Percentiles rank a stretch among this genome's conserved stretches.
phyloP scores from a whole-genome alignment of 2,888 invertebrate species.

The Steinernema carpocapsae region DNA sequence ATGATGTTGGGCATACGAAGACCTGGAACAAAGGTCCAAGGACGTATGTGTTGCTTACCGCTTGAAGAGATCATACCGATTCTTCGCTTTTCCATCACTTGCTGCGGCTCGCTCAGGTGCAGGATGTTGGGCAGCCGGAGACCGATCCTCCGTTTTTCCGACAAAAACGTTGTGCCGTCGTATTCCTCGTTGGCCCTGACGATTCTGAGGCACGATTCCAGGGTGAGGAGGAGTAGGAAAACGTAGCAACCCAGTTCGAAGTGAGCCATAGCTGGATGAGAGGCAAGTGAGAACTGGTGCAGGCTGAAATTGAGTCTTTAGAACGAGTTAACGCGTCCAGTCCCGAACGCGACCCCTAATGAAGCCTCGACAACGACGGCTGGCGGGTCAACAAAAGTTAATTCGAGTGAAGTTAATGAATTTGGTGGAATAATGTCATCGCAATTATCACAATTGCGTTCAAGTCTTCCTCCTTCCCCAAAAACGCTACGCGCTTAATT shows the following conservation, averaged over 20 bases:
- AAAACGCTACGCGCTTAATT: background rate
- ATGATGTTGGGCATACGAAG: constrained; percentile 12
- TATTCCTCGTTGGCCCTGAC: background rate
- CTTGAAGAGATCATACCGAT: background rate
- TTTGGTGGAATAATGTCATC: constrained; percentile 12
- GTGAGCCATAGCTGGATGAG: background rate
- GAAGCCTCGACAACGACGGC: too few species aligned
- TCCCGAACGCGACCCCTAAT: too few species aligned
- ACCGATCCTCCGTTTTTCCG: constrained; percentile 15
- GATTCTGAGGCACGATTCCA: background rate
- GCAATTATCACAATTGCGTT: constrained; percentile 10
- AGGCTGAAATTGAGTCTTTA: constrained; percentile 9
- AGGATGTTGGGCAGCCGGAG: constrained; percentile 24
- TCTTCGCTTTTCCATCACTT: background rate
- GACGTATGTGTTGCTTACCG: too few species aligned
- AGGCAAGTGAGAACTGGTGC: background rate
- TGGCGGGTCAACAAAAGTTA: constrained; percentile 19
- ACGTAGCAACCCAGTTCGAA: background rate
- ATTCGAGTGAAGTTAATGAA: constrained; percentile 16
- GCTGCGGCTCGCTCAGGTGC: background rate
- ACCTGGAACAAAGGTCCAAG: background rate
- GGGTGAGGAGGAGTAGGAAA: background rate
- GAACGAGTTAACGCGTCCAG: too few species aligned
- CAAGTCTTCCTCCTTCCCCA: background rate
- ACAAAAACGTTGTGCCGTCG: background rate